These are phyloP conservation scores for Seira musarum DNA, from an alignment of 2,888 invertebrate species.

Conservation along the genomic window DNA sequence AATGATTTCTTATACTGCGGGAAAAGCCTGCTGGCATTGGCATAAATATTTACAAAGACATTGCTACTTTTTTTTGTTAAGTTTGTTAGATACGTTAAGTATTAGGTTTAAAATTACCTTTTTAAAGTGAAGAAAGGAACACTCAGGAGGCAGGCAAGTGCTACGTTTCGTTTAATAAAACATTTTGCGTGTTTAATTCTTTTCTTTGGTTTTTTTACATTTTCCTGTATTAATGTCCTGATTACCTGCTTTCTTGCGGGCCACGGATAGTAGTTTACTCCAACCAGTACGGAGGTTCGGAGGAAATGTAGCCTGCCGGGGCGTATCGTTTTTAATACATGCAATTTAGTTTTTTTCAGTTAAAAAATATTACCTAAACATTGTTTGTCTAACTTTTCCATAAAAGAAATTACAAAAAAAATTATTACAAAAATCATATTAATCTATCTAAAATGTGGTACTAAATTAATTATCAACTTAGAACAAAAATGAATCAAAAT, in stretches of 20 bases:
- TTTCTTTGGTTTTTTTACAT: no score
- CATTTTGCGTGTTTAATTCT: no score
- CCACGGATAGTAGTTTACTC: slow-evolving; percentile 87
- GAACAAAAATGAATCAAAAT: not conserved
- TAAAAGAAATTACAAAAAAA: slow-evolving; percentile 21
- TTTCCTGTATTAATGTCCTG: no score
- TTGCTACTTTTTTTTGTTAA: slow-evolving; percentile 18
- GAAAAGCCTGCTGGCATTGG: slow-evolving; percentile 3
- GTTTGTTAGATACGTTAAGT: slow-evolving; percentile 18
- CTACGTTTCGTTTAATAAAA: no score
- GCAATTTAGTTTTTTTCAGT: slow-evolving; percentile 70
- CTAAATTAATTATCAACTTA: slow-evolving; percentile 1
- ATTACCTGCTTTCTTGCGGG: slow-evolving; percentile 92
- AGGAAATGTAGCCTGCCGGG: slow-evolving; percentile 81
- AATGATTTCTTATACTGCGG: not conserved
- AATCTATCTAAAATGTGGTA: not conserved
- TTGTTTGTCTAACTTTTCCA: not conserved
- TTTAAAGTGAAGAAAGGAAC: slow-evolving; percentile 93
- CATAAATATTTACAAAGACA: slow-evolving; percentile 29
- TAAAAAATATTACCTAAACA: slow-evolving; percentile 71
- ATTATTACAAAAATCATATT: slow-evolving; percentile 6
- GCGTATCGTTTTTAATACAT: slow-evolving; percentile 71
- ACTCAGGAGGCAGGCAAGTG: slow-evolving; percentile 95
- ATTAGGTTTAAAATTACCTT: slow-evolving; percentile 77
- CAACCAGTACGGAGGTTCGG: slow-evolving; percentile 81